phyloP scores from a whole-genome alignment of 2,797 vertebrate genomes.

The Synaphobranchus kaupii region DNA sequence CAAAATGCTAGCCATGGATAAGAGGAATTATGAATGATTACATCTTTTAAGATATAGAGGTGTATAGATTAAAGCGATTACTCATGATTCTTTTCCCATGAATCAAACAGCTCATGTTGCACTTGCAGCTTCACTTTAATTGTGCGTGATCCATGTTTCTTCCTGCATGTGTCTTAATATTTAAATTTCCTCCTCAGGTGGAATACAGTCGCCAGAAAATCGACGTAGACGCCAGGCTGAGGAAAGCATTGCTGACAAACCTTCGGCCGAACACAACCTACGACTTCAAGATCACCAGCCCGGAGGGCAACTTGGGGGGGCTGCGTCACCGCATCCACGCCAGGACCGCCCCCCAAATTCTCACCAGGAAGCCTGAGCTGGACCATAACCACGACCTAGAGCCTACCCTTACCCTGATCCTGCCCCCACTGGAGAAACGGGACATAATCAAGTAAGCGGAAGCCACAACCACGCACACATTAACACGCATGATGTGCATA shows the following conservation, averaged over 20 bases:
- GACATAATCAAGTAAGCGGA: slow-evolving; percentile 82
- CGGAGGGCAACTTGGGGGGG: slow-evolving; percentile 83
- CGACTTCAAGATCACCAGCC: slow-evolving; percentile 86
- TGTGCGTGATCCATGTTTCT: neutral
- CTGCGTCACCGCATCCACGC: slow-evolving; percentile 85
- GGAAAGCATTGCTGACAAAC: slow-evolving; percentile 86
- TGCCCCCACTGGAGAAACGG: slow-evolving; percentile 79
- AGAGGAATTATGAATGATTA: neutral
- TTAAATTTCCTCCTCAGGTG: slow-evolving; percentile 75
- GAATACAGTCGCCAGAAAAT: slow-evolving; percentile 91
- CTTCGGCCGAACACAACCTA: slow-evolving; percentile 89
- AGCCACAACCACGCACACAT: slow-evolving; percentile 40
- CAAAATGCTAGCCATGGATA: neutral
- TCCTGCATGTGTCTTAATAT: neutral
- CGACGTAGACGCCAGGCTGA: slow-evolving; percentile 87
- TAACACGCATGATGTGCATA: neutral
- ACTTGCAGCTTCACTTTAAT: neutral
- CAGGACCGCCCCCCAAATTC: slow-evolving; percentile 84
- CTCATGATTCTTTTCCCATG: neutral
- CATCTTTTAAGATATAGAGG: neutral
- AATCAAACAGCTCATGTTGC: no score
- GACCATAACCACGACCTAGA: slow-evolving; percentile 82
- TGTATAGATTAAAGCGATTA: neutral
- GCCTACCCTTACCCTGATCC: slow-evolving; percentile 81
- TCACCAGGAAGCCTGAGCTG: slow-evolving; percentile 84